These are phyloP conservation scores for Clupea harengus DNA, from an alignment of 2,113 vertebrate species.

Conservation along the genomic window DNA sequence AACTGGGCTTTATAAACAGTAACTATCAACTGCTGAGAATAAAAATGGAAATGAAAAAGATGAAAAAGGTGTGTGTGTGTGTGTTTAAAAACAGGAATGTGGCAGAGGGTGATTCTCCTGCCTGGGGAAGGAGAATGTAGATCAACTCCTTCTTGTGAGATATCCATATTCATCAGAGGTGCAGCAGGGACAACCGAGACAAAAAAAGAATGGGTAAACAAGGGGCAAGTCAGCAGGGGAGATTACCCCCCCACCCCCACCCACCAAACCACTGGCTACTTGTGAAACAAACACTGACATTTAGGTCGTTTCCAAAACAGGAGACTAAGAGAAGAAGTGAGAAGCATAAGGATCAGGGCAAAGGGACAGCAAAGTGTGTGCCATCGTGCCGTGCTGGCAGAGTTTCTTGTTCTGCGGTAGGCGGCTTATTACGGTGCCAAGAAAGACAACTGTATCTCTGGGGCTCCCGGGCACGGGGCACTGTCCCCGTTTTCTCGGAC, in stretches of 20 bases:
- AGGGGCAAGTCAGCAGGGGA: not conserved
- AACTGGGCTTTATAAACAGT: not conserved
- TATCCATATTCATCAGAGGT: constrained; percentile 52
- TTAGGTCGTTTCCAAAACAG: constrained; percentile 44
- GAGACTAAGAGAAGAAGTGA: constrained; percentile 26
- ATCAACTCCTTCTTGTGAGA: constrained; percentile 48
- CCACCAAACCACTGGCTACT: constrained; percentile 12
- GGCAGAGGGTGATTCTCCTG: constrained; percentile 30
- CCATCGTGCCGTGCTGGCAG: constrained; percentile 32
- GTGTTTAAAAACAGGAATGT: not conserved
- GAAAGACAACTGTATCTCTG: not conserved
- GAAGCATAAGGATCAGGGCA: constrained; percentile 33
- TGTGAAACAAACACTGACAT: constrained; percentile 54
- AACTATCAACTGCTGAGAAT: not conserved
- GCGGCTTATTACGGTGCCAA: constrained; percentile 44
- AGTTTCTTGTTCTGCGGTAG: constrained; percentile 46
- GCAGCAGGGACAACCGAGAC: constrained; percentile 23
- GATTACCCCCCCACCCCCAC: not conserved
- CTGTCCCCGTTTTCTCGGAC: constrained; percentile 17
- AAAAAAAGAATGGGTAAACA: constrained; percentile 9
- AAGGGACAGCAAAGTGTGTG: constrained; percentile 31
- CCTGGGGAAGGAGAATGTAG: constrained; percentile 41
- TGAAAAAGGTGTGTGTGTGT: not conserved
- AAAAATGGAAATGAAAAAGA: not conserved
- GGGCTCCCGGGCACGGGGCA: not conserved